Evolutionary conservation across 2,113 vertebrate genomes (phyloP).

Genomic region (Psephotus haematonotus): DNA sequence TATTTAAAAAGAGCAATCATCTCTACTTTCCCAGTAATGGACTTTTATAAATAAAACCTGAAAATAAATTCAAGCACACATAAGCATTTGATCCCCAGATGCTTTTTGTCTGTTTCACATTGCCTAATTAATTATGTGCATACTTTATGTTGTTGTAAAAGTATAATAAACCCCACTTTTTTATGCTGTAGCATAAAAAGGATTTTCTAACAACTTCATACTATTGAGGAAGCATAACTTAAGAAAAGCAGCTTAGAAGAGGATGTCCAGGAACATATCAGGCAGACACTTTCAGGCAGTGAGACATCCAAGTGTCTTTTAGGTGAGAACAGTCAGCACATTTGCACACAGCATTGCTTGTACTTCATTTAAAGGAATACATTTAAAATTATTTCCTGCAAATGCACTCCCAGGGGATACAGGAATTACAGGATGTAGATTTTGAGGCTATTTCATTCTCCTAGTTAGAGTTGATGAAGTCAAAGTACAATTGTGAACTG

Average conservation of each 20-base stretch:
- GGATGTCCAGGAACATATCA: neutral
- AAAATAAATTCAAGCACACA: neutral
- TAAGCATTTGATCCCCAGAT: neutral
- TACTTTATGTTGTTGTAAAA: neutral
- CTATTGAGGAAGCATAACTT: neutral
- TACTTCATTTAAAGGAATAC: neutral
- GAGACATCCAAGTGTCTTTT: neutral
- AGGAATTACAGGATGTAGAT: neutral
- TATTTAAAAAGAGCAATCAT: fast-evolving
- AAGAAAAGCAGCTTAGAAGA: neutral
- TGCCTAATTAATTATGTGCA: neutral
- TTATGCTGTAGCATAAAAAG: neutral
- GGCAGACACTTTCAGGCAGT: neutral
- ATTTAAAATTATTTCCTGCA: neutral
- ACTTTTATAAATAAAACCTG: neutral
- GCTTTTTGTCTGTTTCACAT: neutral
- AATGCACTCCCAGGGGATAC: neutral
- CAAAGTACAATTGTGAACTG: neutral
- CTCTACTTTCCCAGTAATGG: neutral
- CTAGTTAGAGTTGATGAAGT: neutral
- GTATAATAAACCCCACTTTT: neutral
- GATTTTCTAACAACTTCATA: neutral
- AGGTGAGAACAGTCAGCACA: neutral
- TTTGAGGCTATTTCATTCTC: neutral
- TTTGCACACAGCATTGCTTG: neutral